These are phyloP conservation scores for Acrocephalus scirpaceus DNA, from an alignment of 2,797 vertebrate species.

Conservation along the genomic window DNA sequence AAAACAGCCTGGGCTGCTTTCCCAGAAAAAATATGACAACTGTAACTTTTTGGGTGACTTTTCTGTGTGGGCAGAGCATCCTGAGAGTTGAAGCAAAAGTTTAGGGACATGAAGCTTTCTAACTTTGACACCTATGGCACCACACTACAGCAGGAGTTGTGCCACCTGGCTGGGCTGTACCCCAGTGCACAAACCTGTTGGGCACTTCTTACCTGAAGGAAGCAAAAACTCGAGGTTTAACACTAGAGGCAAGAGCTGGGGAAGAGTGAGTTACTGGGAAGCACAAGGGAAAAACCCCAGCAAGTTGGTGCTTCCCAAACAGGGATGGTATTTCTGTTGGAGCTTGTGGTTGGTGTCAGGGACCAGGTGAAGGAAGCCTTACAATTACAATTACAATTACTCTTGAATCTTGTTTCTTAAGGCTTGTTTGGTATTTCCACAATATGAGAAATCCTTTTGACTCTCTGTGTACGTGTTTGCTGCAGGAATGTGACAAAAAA, in stretches of 20 bases:
- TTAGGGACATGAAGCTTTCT: not conserved
- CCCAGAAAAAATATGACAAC: not conserved
- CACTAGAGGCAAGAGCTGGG: not conserved
- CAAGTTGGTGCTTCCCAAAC: not conserved
- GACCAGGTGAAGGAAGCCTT: not conserved
- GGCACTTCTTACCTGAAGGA: not conserved
- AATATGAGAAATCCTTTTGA: not conserved
- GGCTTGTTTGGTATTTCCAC: not conserved
- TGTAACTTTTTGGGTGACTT: not conserved
- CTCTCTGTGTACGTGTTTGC: not conserved
- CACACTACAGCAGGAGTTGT: fast-evolving
- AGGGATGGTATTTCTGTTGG: not conserved
- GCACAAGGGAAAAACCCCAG: fast-evolving
- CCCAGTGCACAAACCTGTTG: not conserved
- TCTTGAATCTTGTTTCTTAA: not conserved
- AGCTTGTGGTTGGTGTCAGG: fast-evolving
- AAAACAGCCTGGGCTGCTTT: not conserved
- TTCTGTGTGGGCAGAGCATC: not conserved
- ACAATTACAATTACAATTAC: not conserved
- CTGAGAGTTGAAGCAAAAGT: not conserved
- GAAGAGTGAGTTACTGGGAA: not conserved
- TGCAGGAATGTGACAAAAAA: not conserved
- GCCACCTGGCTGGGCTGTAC: not conserved
- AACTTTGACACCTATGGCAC: not conserved
- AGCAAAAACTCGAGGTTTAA: not conserved